phyloP scores from a whole-genome alignment of 2,113 vertebrate genomes.

The Notarius lentiginosus region DNA sequence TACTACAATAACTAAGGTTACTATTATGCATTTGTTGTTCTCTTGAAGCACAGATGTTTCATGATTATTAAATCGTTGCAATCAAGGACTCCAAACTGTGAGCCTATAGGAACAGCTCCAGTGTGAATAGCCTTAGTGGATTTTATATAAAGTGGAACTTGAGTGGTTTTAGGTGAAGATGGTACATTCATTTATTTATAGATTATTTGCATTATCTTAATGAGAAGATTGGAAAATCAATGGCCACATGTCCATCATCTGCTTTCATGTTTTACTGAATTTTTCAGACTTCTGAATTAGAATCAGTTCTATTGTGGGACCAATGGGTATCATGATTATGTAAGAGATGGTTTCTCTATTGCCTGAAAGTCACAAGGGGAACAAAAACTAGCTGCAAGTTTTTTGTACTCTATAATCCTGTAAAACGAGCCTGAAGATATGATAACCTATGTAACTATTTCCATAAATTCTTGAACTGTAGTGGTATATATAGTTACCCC shows the following conservation, averaged over 20 bases:
- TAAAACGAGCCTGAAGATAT: too few species aligned
- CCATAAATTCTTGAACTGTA: not conserved
- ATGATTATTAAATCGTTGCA: not conserved
- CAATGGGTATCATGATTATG: not conserved
- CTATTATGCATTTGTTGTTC: not conserved
- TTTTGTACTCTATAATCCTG: not conserved
- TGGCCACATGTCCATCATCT: not conserved
- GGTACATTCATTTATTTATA: not conserved
- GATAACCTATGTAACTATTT: not conserved
- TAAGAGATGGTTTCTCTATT: not conserved
- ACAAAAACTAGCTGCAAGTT: not conserved
- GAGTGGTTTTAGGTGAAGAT: not conserved
- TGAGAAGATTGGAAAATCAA: not conserved
- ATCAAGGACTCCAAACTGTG: slow-evolving; percentile 6
- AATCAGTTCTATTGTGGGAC: not conserved
- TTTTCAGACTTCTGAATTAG: not conserved
- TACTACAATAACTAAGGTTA: not conserved
- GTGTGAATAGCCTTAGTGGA: not conserved
- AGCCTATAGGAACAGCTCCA: not conserved
- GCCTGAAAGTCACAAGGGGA: slow-evolving; percentile 1
- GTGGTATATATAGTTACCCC: not conserved
- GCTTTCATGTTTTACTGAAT: not conserved
- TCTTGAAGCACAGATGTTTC: not conserved
- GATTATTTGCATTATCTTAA: not conserved
- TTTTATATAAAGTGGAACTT: not conserved